Percentiles rank a stretch among this genome's conserved stretches.
Evolutionary conservation across 2,113 vertebrate species (phyloP).

Genomic region (Salvator merianae): DNA sequence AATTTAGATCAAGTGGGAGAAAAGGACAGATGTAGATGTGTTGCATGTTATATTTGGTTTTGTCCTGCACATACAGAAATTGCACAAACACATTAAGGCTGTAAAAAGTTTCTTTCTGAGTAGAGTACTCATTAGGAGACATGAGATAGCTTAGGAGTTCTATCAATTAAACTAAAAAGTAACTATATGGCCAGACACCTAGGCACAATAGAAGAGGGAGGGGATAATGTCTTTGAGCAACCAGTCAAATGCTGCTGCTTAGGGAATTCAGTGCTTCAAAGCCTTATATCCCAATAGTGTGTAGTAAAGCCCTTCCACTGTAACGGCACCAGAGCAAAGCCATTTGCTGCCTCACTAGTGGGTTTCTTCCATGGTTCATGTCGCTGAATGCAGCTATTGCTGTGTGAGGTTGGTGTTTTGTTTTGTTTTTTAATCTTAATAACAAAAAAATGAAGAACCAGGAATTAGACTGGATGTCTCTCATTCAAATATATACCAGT

Average conservation of each 20-base stretch:
- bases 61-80: not conserved
- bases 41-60: not conserved
- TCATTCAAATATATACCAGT: not conserved
- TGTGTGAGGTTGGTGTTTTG: not conserved
- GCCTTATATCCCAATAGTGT: too few species aligned
- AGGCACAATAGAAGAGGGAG: too few species aligned
- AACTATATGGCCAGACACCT: not conserved
- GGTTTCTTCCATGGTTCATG: too few species aligned
- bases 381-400: not conserved
- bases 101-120: not conserved
- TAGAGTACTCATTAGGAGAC: not conserved
- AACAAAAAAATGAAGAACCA: too few species aligned
- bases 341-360: too few species aligned
- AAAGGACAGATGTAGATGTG: not conserved
- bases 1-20: not conserved
- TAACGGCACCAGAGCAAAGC: too few species aligned
- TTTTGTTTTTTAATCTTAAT: too few species aligned
- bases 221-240: too few species aligned
- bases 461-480: not conserved
- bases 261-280: too few species aligned
- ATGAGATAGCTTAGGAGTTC: not conserved
- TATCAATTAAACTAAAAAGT: not conserved
- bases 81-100: not conserved
- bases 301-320: too few species aligned
- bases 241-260: too few species aligned